A percentile compares a stretch with the other conserved stretches of the same genome.
These are phyloP conservation scores for Cassiopea andromeda DNA, from an alignment of 30 jellyfish, hydroid and myxozoan species.

Conservation along the genomic window DNA sequence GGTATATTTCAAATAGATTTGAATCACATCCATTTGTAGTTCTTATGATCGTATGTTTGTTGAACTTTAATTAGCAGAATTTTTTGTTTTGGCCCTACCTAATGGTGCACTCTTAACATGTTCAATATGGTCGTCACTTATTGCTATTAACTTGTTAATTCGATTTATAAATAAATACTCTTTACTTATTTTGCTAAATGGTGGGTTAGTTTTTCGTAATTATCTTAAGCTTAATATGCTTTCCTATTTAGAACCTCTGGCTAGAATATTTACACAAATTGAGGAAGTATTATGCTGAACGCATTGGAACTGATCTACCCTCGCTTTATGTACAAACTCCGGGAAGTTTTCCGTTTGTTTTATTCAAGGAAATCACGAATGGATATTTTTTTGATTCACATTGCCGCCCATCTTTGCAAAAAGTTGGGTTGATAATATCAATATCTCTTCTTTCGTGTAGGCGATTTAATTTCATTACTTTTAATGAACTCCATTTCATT, in stretches of 20 bases:
- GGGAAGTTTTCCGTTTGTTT: constrained; percentile 13
- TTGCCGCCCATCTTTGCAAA: constrained; percentile 1
- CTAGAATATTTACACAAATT: neutral
- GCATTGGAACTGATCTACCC: neutral
- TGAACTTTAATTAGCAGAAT: too few relatives aligned
- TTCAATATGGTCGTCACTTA: too few relatives aligned
- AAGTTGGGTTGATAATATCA: neutral
- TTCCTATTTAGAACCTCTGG: neutral
- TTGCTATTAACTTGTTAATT: too few relatives aligned
- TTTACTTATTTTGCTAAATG: neutral
- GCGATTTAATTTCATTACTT: too few relatives aligned
- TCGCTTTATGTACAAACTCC: neutral
- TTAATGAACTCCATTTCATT: too few relatives aligned
- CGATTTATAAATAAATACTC: neutral
- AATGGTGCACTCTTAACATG: too few relatives aligned
- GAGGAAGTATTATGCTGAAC: neutral
- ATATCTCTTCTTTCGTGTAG: too few relatives aligned
- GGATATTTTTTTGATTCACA: neutral
- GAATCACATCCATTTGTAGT: too few relatives aligned
- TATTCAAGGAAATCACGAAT: constrained; percentile 19
- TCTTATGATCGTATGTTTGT: too few relatives aligned
- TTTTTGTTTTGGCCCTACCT: too few relatives aligned
- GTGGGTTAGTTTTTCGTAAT: neutral
- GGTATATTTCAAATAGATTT: too few relatives aligned
- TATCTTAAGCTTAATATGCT: neutral